These are phyloP conservation scores for Horisme vitalbata DNA, from an alignment of 2,888 invertebrate genomes.

Conservation along the genomic window DNA sequence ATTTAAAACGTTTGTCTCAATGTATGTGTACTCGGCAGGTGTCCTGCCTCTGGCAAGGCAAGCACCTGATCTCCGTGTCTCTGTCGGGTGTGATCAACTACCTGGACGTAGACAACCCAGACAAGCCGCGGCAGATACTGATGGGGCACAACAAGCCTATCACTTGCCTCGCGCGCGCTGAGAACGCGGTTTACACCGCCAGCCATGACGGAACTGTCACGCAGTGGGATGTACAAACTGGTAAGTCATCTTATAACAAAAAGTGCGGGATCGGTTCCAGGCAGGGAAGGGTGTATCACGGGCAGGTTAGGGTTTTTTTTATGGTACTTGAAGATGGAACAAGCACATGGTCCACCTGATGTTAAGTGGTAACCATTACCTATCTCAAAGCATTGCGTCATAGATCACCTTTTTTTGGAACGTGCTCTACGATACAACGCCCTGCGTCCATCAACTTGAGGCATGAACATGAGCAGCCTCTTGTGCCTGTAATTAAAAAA, in stretches of 20 bases:
- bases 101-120: constrained; percentile 92
- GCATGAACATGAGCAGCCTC: no score
- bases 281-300: no score
- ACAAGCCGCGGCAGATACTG: constrained; percentile 89
- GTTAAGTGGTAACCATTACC: no score
- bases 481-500: no score
- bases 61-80: constrained; percentile 94
- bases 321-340: no score
- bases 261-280: no score
- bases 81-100: constrained; percentile 98
- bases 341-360: no score
- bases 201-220: constrained; percentile 97
- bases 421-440: no score
- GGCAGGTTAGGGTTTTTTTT: no score
- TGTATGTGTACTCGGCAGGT: constrained; percentile 81
- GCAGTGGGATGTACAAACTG: constrained; percentile 89
- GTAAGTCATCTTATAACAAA: constrained; percentile 44
- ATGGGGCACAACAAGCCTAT: constrained; percentile 99
- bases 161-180: constrained; percentile 91
- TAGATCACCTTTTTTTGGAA: no score
- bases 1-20: neutral
- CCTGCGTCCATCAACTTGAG: no score
- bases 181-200: constrained; percentile 92
- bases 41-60: constrained; percentile 97
- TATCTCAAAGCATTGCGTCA: no score